phyloP scores from a whole-genome alignment of 1,140 invertebrate genomes.

The Drosophila repletoides region DNA sequence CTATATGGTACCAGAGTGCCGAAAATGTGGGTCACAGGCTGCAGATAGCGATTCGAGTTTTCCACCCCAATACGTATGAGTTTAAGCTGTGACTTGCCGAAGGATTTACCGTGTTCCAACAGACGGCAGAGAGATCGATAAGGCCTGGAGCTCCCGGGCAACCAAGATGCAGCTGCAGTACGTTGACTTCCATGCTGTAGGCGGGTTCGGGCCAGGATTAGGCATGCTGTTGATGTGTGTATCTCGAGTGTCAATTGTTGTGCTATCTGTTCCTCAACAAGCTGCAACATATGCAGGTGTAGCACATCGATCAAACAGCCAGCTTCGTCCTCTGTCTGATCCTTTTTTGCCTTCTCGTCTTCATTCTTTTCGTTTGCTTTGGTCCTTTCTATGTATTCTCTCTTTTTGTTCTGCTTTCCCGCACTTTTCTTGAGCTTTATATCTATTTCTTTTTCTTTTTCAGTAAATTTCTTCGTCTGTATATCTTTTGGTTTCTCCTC shows the following conservation, averaged over 20 bases:
- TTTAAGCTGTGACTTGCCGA: background rate
- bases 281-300: conserved; percentile 25
- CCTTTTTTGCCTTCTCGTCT: too few species aligned
- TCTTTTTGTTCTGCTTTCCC: too few species aligned
- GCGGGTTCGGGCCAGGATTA: conserved; percentile 32
- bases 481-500: too few species aligned
- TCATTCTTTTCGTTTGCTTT: background rate
- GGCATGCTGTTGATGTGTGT: conserved; percentile 1
- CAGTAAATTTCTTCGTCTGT: too few species aligned
- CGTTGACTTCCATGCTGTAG: conserved; percentile 26
- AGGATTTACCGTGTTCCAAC: background rate
- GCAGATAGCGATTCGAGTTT: background rate
- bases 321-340: background rate
- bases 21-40: conserved; percentile 41
- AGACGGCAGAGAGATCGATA: conserved; percentile 32
- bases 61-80: conserved; percentile 11
- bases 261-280: conserved; percentile 20
- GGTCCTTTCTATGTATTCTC: too few species aligned
- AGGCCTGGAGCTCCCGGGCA: conserved; percentile 14
- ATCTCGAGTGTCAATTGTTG: conserved; percentile 1
- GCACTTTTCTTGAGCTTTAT: too few species aligned
- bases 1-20: conserved; percentile 28
- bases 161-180: background rate
- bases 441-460: too few species aligned
- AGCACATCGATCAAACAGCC: conserved; percentile 32